Evolutionary conservation across 1,140 invertebrate genomes (phyloP).

Genomic region (Trichogramma pretiosum): DNA sequence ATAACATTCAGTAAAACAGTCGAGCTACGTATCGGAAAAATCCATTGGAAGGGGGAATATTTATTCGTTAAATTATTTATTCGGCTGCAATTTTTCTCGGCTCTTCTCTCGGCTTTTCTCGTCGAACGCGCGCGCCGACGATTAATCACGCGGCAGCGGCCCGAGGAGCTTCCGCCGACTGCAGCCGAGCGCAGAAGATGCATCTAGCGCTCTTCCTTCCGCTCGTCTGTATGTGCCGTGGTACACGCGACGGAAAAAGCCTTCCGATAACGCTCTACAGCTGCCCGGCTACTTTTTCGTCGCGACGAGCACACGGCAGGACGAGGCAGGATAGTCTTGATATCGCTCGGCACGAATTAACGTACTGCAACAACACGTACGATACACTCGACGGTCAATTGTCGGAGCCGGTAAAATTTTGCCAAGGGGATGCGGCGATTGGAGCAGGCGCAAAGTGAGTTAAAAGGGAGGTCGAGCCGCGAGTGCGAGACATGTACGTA

Average conservation of each 20-base stretch:
- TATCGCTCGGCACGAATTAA: background rate
- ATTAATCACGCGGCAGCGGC: conserved; percentile 25
- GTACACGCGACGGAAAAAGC: no score
- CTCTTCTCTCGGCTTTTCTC: conserved; percentile 5
- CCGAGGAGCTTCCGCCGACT: background rate
- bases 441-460: background rate
- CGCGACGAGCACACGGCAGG: no score
- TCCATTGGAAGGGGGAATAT: no score
- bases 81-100: conserved; percentile 2
- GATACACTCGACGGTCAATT: background rate
- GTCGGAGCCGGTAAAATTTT: background rate
- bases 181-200: conserved; percentile 10
- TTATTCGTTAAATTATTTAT: no score
- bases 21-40: no score
- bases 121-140: background rate
- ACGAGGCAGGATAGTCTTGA: conserved; percentile 1
- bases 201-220: conserved; percentile 8
- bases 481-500: no score
- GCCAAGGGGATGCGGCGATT: conserved; percentile 10
- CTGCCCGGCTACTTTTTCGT: conserved; percentile 1
- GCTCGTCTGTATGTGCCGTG: no score
- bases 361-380: no score
- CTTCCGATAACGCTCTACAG: background rate
- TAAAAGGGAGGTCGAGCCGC: no score
- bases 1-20: no score